These are phyloP conservation scores for Corydoras sp. DNA, from an alignment of 2,113 vertebrate genomes.

Conservation along the genomic window DNA sequence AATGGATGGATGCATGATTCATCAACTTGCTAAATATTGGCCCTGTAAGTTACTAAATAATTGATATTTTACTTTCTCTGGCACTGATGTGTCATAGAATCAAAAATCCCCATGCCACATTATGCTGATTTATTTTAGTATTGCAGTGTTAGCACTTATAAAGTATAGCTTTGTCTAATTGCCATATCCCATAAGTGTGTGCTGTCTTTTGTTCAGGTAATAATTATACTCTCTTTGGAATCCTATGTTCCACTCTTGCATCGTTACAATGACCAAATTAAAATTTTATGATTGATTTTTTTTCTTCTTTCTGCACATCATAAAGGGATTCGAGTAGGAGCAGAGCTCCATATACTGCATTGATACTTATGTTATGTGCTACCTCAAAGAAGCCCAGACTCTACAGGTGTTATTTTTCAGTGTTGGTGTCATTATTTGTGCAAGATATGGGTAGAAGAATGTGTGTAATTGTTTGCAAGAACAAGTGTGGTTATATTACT, in stretches of 20 bases:
- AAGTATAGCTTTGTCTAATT: neutral
- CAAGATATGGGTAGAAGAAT: conserved; percentile 29
- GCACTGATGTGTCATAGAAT: neutral
- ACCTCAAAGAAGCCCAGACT: neutral
- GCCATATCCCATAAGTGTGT: neutral
- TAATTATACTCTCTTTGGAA: neutral
- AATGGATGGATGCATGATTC: too few species aligned
- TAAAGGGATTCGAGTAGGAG: conserved; percentile 17
- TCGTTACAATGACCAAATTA: conserved; percentile 24
- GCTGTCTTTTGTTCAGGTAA: conserved; percentile 3
- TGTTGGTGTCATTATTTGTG: conserved; percentile 13
- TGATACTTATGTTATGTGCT: conserved; percentile 9
- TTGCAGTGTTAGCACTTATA: neutral
- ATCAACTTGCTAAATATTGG: neutral
- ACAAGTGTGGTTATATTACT: neutral
- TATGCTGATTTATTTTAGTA: neutral
- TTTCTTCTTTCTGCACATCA: neutral
- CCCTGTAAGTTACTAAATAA: neutral
- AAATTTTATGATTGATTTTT: conserved; percentile 27
- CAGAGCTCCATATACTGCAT: conserved; percentile 3
- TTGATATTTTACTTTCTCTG: neutral
- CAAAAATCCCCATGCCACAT: neutral
- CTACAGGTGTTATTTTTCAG: conserved; percentile 29
- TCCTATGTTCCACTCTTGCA: neutral
- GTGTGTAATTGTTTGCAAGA: neutral